phyloP scores from a whole-genome alignment of 2,888 invertebrate species.

The Gasteruption jaculator region DNA sequence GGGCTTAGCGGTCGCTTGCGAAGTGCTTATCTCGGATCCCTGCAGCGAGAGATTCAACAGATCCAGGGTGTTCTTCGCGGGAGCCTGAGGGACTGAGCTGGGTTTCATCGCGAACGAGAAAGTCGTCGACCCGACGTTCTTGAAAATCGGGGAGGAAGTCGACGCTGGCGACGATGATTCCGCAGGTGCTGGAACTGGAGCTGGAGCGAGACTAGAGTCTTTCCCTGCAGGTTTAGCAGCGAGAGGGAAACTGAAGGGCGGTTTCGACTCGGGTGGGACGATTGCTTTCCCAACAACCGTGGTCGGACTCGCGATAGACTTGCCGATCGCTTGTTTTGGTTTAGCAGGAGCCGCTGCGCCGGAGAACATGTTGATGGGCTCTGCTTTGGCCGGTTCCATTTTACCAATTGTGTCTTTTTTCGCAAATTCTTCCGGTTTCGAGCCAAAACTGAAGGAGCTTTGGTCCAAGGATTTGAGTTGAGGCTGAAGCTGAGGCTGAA shows the following conservation, averaged over 20 bases:
- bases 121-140: slow-evolving; percentile 7
- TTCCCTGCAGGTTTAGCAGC: background rate
- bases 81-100: background rate
- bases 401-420: slow-evolving; percentile 9
- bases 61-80: slow-evolving; percentile 14
- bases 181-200: no score
- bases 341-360: background rate
- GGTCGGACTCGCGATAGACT: no score
- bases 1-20: slow-evolving; percentile 10
- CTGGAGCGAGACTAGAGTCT: no score
- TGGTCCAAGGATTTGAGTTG: background rate
- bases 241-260: slow-evolving; percentile 12
- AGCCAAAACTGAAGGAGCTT: background rate
- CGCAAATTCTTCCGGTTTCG: background rate
- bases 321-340: no score
- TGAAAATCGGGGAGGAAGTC: slow-evolving; percentile 3
- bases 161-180: background rate
- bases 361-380: background rate
- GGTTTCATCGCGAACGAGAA: slow-evolving; percentile 12
- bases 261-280: slow-evolving; percentile 5
- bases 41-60: no score
- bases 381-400: background rate
- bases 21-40: no score
- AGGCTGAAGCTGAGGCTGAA: background rate
- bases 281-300: no score